These are phyloP conservation scores for Dendroctonus ponderosae DNA, from an alignment of 1,140 invertebrate species.

Conservation along the genomic window DNA sequence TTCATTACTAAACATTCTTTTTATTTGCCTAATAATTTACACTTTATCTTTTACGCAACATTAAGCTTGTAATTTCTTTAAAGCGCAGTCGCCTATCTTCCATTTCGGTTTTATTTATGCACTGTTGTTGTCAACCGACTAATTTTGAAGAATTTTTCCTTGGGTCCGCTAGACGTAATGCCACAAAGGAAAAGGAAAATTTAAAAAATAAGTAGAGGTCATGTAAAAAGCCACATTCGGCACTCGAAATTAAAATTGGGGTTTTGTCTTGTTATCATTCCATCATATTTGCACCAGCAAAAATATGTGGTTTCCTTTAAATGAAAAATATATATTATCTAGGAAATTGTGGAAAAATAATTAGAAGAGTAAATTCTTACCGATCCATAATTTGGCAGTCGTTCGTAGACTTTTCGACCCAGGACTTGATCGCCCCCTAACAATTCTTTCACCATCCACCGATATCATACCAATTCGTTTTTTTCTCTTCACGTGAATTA, in stretches of 20 bases:
- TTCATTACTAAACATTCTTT: conserved; percentile 31
- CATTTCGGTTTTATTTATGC: conserved; percentile 30
- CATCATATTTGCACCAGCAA: too few species aligned
- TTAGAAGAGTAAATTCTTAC: conserved; percentile 48
- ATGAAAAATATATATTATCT: too few species aligned
- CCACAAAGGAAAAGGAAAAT: conserved; percentile 11
- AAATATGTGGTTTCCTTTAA: too few species aligned
- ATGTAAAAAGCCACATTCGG: not conserved
- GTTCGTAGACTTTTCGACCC: conserved; percentile 69
- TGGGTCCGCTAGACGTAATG: conserved; percentile 1
- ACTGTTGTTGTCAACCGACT: conserved; percentile 21
- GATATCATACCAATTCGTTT: conserved; percentile 67
- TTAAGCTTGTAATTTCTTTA: conserved; percentile 31
- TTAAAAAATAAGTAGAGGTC: conserved; percentile 14
- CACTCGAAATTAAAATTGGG: not conserved
- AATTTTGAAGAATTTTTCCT: conserved; percentile 29
- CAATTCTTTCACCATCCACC: conserved; percentile 64
- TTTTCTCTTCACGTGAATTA: conserved; percentile 62
- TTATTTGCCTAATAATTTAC: conserved; percentile 33
- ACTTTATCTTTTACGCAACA: conserved; percentile 33
- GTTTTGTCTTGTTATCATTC: not conserved
- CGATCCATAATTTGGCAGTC: conserved; percentile 75
- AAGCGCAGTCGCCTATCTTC: conserved; percentile 24
- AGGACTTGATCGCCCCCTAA: conserved; percentile 61
- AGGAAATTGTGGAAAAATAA: too few species aligned